Base-by-base conservation (phyloP, 2,888 invertebrate species). In the Tetragonisca angustula region DNA sequence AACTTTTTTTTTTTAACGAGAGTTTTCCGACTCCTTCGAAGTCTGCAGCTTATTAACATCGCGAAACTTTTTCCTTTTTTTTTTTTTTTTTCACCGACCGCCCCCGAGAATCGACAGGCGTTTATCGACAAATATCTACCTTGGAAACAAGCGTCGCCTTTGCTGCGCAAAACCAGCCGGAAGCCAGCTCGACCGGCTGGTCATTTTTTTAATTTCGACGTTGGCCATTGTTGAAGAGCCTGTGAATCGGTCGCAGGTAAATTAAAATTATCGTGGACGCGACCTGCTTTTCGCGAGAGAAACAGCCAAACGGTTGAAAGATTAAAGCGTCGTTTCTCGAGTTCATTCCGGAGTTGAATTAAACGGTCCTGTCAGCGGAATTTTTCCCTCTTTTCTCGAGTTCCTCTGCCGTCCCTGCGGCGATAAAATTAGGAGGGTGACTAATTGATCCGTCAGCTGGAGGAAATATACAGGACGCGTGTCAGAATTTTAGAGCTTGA, bases 281-380 rank as follows among this genome's bases (percentile, higher is more conserved):
- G 54, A 36, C 68, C 32, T 56, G 49, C 32, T 56, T 62, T n/a
- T 50, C 19, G 11, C 4, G 65, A 36, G 76, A 17, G 21, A 74
- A 83, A 54, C 17, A 59, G 43, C 27, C n/a, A 50, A 27, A 32
- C 69, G 24, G 65, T 78, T 79, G 67, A 81, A 70, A 82, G 80
- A 86, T 86, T 88, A 86, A 88, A 88, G 64, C 62, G 81, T 76
- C 74, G 36, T 79, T 83, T 77, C 43, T 72, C 71, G 69, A 61
- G 59, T 61, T 64, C 43, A 43, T 36, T 59, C 65, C 67, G 67
- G 43, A 59, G 2, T 78, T 49, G 67, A 76, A 72, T 73, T 83
- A 73, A 84, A 84, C 36, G 76, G 54, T 56, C 79, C 56, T 68
- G 82, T 83, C 79, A 76, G 62, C 64, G 52, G 32, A 67, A 76